phyloP scores from a whole-genome alignment of 2,797 vertebrate species.

The Fringilla coelebs region DNA sequence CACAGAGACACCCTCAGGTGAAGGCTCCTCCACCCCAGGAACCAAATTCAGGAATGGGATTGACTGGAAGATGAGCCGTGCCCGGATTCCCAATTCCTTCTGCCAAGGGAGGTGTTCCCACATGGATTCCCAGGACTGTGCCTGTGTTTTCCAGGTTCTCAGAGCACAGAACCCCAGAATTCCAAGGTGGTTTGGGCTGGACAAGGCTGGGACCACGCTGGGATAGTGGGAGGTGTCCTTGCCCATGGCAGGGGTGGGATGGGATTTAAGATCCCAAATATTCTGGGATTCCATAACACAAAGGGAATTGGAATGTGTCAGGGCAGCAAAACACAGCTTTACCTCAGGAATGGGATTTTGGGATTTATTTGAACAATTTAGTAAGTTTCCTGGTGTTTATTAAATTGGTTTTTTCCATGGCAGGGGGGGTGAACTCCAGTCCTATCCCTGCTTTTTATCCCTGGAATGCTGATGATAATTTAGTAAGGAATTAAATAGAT shows the following conservation, averaged over 20 bases:
- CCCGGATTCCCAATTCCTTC: neutral
- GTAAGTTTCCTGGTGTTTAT: neutral
- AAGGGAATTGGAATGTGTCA: neutral
- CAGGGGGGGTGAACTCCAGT: neutral
- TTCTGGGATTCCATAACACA: neutral
- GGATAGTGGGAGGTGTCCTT: neutral
- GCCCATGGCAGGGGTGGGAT: neutral
- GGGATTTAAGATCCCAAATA: neutral
- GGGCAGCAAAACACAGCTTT: neutral
- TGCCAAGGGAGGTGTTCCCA: rapidly evolving
- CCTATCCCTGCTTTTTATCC: neutral
- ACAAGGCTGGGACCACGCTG: neutral
- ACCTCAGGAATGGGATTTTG: neutral
- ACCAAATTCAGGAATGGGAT: neutral
- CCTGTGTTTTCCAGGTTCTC: neutral
- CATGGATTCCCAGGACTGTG: rapidly evolving
- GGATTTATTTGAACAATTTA: neutral
- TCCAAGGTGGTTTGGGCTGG: neutral
- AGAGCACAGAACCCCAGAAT: neutral
- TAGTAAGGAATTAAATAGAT: neutral
- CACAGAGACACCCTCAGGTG: rapidly evolving
- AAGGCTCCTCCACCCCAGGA: neutral
- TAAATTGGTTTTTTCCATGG: neutral
- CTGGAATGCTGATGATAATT: rapidly evolving
- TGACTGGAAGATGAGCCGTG: no score